Base-by-base conservation (phyloP, 2,113 vertebrate species). In the Labeo catla region DNA sequence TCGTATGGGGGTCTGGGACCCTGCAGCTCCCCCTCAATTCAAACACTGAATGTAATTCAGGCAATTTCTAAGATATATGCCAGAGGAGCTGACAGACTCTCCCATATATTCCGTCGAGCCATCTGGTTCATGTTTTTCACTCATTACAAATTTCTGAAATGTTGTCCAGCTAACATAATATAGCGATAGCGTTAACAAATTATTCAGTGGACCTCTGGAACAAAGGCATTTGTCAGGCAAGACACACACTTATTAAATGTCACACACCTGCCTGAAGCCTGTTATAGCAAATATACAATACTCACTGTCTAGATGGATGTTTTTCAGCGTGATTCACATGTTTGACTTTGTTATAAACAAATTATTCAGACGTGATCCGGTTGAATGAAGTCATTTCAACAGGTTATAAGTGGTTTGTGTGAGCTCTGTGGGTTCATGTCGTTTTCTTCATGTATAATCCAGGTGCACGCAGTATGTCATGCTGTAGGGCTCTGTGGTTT, bases 401-500 rank as follows among this genome's bases (percentile, higher is more conserved):
- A 50, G 74, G 43, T 72, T 19, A 61, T 5, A 78, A 68, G n/a
- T 77, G 49, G 45, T 76, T 76, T 66, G 8, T 86, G 4, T 15
- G 43, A 86, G 47, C 34, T 81, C 66, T 68, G 13, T 12, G 5
- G 45, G 7, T 39, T 78, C 0, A 23, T 16, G 8, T 83, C 74
- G 85, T 76, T 82, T 45, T 79, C 10, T 65, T 80, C 57, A 19
- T 61, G 82, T 49, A 63, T 11, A 70, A 43, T 76, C 78, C 77
- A 78, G 52, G n/a, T 72, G 83, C 59, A 84, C 76, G 72, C 76
- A 59, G 23, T 78, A 68, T 87, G 87, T 88, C 81, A 86, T 86
- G 76, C 63, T 85, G 63, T 23, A 81, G 39, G 83, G 88, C 84
- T 2, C 79, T 66, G 61, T 76, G n/a, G 45, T 86, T 81, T 86